Evolutionary conservation across 2,888 invertebrate species (phyloP), one percentile per base, ranked within the genome.

Genomic region (Falcaria lacertinaria): DNA sequence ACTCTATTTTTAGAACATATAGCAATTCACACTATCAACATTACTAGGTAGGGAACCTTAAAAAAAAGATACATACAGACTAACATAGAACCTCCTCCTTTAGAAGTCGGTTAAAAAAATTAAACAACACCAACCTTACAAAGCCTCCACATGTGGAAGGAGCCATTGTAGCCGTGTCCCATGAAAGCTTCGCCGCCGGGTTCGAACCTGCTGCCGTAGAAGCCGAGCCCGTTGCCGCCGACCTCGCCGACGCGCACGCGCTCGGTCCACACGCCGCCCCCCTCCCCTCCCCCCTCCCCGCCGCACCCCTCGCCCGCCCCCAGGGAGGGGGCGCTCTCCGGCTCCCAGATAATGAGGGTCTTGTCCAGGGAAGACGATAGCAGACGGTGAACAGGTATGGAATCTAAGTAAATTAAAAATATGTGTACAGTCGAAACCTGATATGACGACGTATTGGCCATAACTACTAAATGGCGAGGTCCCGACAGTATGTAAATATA

Each of bases 201-300:
- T 14, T 93, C 91, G 80, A 96, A 96, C 71, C 94, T 92, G 42
- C 95, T 95, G 1, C 98, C 97, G 72, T 95, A 97, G 78, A 98
- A 97, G 2, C 98, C 98, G n/a, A 97, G 89, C 0, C 95, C 95
- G 74, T 96, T 97, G 0, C 98, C 98, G 0, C 98, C 98, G 15
- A 98, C 95, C 74, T 96, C 97, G 0, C 98, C 98, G 1, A 98
- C 93, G 34, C 98, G 89, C 1, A 94, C 91, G 41, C 91, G 90
- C 69, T 97, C 98, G 46, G 94, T 87, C 98, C 98, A 98, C 37
- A 96, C 89, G 0, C 92, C 93, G 4, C 37, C 42, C 1, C 47
- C 54, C 17, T 50, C 50, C 5, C 91, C 39, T 13, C 46, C 43
- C 6, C 48, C 44, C 2, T n/a, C n/a, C n/a, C n/a, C 89, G 0